Evolutionary conservation across 1,140 invertebrate genomes (phyloP), one percentile per base, ranked within the genome.

Genomic region (Drosophila willistoni): DNA sequence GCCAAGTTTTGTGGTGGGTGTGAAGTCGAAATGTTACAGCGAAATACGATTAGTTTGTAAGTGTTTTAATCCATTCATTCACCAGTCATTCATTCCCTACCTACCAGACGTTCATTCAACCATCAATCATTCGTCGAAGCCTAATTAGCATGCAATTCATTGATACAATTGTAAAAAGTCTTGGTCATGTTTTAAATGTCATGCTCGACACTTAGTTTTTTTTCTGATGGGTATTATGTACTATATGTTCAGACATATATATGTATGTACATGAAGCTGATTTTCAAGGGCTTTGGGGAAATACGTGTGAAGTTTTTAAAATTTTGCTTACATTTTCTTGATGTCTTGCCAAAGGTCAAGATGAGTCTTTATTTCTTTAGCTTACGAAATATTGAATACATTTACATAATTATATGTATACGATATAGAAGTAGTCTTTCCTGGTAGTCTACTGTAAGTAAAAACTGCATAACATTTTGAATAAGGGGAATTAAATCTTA

Each of bases 121-220:
- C 69, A 68, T 69, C 81, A 73, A 66, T 71, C 80, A 78, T 55
- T 73, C 19, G 54, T n/a, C 64, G 68, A 78, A 86, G 62, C 19
- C 74, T 86, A 85, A 85, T 85, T 85, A 85, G 81, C 82, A 85
- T 85, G 81, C 81, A 78, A 86, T 85, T 75, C 81, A 86, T 56
- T 63, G 60, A 41, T 79, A 82, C 79, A 86, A 85, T 87, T 87
- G 79, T 51, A 73, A 77, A 29, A 73, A 73, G 71, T 77, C 79
- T 71, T 66, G 79, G 64, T 62, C 79, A 73, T 60, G 72, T 68
- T 44, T 82, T 86, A 82, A 81, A 86, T 85, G 81, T 85, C 82
- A 81, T 81, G 80, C 73, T 59, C 36, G 41, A 62, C 78, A 80
- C 74, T 80, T 67, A 67, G n/a, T 36, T 57, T 54, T n/a, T n/a